Evolutionary conservation across 2,797 vertebrate genomes (phyloP), one percentile per base, ranked within the genome.

Genomic region (Kryptopterus vitreolus): DNA sequence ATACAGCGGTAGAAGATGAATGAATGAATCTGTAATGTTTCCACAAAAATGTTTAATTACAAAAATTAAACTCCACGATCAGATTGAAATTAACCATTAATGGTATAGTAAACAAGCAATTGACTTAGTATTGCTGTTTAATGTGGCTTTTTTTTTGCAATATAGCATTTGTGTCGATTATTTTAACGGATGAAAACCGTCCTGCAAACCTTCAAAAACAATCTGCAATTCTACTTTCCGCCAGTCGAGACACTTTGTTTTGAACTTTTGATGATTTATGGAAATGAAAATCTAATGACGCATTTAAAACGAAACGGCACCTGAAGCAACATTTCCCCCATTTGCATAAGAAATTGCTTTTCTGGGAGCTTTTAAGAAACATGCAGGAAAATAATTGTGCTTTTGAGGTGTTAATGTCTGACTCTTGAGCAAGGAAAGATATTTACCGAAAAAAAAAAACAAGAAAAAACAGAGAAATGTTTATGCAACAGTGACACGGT

Each of bases 271-370:
- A 53, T 53, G 20, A 53, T 71, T 53, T 53, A 33, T 71, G 69
- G 69, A 71, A 71, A 53, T n/a, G 18, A 33, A 71, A 71, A 22
- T 33, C 26, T 22, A 71, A 71, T 53, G 48, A 52, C 5, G 29
- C 69, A 53, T 71, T 53, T 6, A 33, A 53, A 53, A 53, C 13
- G 29, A 71, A 31, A 53, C 10, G 13, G 69, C 50, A 71, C 29
- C 50, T 33, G 29, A 71, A 53, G 50, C 46, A 70, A 70, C 26
- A 68, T 16, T 20, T 10, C 20, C 20, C 12, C 3, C 48, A 71
- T 71, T 53, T 71, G 18, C 69, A 53, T 73, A 43, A 57, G 22
- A 11, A 73, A 38, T 38, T 10, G 29, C n/a, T 22, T 71, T 33
- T 71, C 68, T 50, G 48, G 16, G 10, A 2, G 16, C 12, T 31